Base-by-base conservation (phyloP, 2,797 vertebrate genomes). In the Arrhamphus sclerolepis region DNA sequence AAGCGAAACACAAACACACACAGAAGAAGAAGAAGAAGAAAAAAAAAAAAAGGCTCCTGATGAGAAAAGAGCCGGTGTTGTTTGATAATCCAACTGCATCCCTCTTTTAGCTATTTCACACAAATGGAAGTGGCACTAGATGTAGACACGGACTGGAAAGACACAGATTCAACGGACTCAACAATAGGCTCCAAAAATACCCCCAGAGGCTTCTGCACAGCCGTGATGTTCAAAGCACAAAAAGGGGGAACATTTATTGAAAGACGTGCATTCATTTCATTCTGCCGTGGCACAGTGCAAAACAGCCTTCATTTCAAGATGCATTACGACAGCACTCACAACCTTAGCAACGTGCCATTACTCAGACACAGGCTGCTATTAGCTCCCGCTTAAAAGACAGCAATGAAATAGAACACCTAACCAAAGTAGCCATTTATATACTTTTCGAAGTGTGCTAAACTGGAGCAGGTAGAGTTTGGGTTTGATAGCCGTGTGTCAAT, bases 271-370 rank as follows among this genome's bases (percentile, higher is more conserved):
- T 85, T 88, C 77, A 86, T 84, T 87, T 81, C 24, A 56, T 61
- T 59, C 80, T 78, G 80, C 86, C 85, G 76, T 76, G 66, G 81
- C 75, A 29, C 61, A 75, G 58, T 62, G 64, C 26, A 46, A 82
- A 77, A 81, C 82, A 80, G 66, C 76, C 79, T 78, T 87, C 83
- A 79, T 79, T 83, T 80, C 77, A 70, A 86, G 84, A 89, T 87
- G 85, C 84, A 90, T 88, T 85, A 83, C 72, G 43, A 80, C 73
- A 41, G 83, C 82, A 77, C 79, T 87, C 77, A 46, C 62, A 19
- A 61, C 73, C 85, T 67, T 75, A 52, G 79, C 57, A 62, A 60
- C 5, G 29, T 0, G 66, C 84, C 75, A 85, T 89, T 83, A 77
- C 70, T 89, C 75, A 81, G 83, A 75, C 68, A 59, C 60, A 66